Evolutionary conservation across 2,888 invertebrate species (phyloP).

Genomic region (Leucoptera coffeella): DNA sequence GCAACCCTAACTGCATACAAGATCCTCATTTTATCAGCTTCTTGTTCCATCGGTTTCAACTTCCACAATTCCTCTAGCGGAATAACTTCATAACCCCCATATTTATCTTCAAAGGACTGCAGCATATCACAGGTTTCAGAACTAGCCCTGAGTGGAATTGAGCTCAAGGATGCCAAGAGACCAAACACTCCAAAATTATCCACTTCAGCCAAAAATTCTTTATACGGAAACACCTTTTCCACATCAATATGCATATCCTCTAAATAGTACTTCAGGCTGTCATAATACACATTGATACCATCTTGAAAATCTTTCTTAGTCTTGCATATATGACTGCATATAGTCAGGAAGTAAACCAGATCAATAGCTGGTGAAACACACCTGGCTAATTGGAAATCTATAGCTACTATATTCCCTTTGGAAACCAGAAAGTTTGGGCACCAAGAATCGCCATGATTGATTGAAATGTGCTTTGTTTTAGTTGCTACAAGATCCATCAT

Average conservation of each 20-base stretch:
- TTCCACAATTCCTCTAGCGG: constrained; percentile 18
- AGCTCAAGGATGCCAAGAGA: constrained; percentile 13
- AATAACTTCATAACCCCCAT: constrained; percentile 12
- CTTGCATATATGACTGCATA: constrained; percentile 12
- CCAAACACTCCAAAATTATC: constrained; percentile 17
- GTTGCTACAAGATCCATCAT: constrained; percentile 10
- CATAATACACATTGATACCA: constrained; percentile 15
- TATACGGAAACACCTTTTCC: constrained; percentile 12
- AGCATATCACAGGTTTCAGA: constrained; percentile 14
- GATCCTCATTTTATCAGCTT: constrained; percentile 11
- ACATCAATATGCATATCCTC: constrained; percentile 16
- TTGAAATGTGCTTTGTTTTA: constrained; percentile 11
- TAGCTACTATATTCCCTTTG: constrained; percentile 12
- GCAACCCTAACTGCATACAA: background rate
- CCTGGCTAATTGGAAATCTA: constrained; percentile 22
- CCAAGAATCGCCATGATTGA: constrained; percentile 26
- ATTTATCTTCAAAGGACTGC: constrained; percentile 10
- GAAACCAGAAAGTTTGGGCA: constrained; percentile 18
- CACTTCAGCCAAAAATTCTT: constrained; percentile 15
- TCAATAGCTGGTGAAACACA: constrained; percentile 18
- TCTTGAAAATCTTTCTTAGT: constrained; percentile 13
- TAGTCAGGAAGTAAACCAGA: constrained; percentile 13
- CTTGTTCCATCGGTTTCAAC: constrained; percentile 13
- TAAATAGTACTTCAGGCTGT: constrained; percentile 13
- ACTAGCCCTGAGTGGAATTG: constrained; percentile 15